These are phyloP conservation scores for Hyposoter dolosus DNA, from an alignment of 2,888 invertebrate species.

Conservation along the genomic window DNA sequence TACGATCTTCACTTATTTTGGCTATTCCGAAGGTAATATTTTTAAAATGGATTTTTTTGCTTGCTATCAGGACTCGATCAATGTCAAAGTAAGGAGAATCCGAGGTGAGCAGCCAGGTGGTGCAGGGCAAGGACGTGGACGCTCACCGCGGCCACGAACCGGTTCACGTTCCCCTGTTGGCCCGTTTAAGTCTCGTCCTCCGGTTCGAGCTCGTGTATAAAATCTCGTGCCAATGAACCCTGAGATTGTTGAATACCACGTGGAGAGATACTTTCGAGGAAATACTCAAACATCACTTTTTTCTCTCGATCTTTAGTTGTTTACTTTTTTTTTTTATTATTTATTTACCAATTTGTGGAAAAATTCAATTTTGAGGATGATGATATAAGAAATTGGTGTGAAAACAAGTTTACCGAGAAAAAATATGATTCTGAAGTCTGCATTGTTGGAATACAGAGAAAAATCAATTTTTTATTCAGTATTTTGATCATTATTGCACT, in stretches of 20 bases:
- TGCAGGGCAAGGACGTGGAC: constrained; percentile 63
- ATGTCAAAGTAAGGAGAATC: constrained; percentile 22
- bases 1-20: not conserved
- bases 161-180: constrained; percentile 43
- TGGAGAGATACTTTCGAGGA: constrained; percentile 32
- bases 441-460: too few relatives aligned
- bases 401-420: too few relatives aligned
- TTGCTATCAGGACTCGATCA: constrained; percentile 23
- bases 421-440: too few relatives aligned
- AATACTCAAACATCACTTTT: not conserved
- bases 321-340: not conserved
- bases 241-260: constrained; percentile 40
- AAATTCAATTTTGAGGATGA: not conserved
- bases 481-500: too few relatives aligned
- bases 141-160: constrained; percentile 29
- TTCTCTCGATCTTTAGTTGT: not conserved
- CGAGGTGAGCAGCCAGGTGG: constrained; percentile 40
- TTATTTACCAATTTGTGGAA: not conserved
- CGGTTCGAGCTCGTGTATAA: constrained; percentile 36
- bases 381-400: too few relatives aligned
- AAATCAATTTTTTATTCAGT: too few relatives aligned
- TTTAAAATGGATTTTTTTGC: not conserved
- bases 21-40: not conserved
- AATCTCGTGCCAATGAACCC: constrained; percentile 55
- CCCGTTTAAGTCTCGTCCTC: constrained; percentile 11